Evolutionary conservation across 1,140 invertebrate species (phyloP), one percentile per base, ranked within the genome.

Genomic region (Diachasmimorpha longicaudata): DNA sequence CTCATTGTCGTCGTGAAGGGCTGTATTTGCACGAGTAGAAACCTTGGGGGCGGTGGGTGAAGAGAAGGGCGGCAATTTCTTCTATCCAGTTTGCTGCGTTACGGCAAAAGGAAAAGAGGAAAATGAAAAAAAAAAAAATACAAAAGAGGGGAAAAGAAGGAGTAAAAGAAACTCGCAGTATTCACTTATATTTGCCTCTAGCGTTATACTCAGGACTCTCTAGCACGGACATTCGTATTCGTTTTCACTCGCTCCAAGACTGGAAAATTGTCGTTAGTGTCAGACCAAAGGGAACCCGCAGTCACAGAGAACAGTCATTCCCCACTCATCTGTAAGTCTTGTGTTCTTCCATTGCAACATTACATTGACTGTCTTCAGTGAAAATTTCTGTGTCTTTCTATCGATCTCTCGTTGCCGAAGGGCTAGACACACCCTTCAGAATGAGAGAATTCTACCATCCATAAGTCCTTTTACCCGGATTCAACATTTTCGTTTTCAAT

Each of bases 181-280:
- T 23, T 77, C 68, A 69, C 66, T 73, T 48, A 70, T 77, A 73
- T 74, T 77, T 73, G 71, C 36, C 71, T 70, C 31, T n/a, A 19
- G 44, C 14, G 70, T 55, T 73, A 39, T 21, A 55, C 44, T 14
- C 44, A 39, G 23, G 46, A 63, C 16, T 37, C 55, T 8, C 63
- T 58, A 21, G 67, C 31, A 46, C 48, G 11, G 31, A 72, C 19
- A 72, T 31, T 44, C n/a, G 46, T 52, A 72, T 16, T 37, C 31
- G 44, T 72, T 44, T 44, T 70, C 68, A 44, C 42, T 44, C 16
- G 19, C n/a, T 52, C 0, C 19, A 55, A 23, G 69, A 42, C 39
- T 25, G 21, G n/a, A 19, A 48, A 70, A 70, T 63, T 11, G 58
- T 63, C 58, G 58, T 55, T 55, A 55, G 48, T 55, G 48, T 21